These are phyloP conservation scores for Ambastaia sidthimunki DNA, from an alignment of 2,797 vertebrate species.

Conservation along the genomic window DNA sequence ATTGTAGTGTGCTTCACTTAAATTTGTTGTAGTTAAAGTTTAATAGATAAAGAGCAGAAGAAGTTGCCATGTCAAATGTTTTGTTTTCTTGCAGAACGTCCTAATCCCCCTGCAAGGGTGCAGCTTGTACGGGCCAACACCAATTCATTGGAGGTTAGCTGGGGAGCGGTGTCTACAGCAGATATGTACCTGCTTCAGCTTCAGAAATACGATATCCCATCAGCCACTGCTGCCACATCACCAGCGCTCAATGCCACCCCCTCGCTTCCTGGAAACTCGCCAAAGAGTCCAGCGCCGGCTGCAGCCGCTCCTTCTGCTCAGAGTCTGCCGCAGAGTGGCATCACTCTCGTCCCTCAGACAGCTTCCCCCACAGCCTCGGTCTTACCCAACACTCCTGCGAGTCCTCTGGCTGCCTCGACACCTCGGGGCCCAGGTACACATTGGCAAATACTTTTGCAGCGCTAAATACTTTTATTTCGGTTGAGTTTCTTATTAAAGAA, in stretches of 20 bases:
- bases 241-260: constrained; percentile 81
- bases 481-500: neutral
- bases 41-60: neutral
- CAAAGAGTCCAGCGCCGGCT: constrained; percentile 86
- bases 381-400: constrained; percentile 61
- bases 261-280: constrained; percentile 84
- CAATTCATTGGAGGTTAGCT: constrained; percentile 93
- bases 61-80: neutral
- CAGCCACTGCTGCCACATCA: constrained; percentile 83
- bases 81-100: constrained; percentile 78
- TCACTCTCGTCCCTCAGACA: constrained; percentile 74
- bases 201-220: constrained; percentile 93
- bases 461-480: neutral
- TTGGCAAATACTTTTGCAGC: neutral
- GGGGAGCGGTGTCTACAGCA: constrained; percentile 90
- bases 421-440: constrained; percentile 48
- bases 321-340: constrained; percentile 84
- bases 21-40: too few relatives aligned
- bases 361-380: constrained; percentile 57
- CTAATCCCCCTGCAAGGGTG: constrained; percentile 87
- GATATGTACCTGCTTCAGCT: constrained; percentile 93
- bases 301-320: constrained; percentile 81
- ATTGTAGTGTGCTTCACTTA: too few relatives aligned
- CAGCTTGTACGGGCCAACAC: constrained; percentile 95
- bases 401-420: constrained; percentile 65